Percentiles rank a stretch among this genome's conserved stretches.
Evolutionary conservation across 2,888 invertebrate species (phyloP).

Genomic region (Ametastegia equiseti): DNA sequence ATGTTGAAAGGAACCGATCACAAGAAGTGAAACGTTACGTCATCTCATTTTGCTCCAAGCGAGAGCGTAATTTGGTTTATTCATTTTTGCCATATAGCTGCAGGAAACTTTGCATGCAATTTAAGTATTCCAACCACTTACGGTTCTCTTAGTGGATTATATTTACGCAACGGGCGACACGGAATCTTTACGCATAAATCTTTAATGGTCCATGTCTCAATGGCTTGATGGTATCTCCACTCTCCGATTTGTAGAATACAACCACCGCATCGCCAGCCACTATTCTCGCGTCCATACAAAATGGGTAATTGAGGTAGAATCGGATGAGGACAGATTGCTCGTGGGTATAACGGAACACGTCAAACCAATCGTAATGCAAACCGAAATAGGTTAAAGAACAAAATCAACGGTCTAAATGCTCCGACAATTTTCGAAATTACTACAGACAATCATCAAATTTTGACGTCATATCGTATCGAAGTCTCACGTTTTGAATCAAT

Average conservation of each 20-base stretch:
- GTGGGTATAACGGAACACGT: conserved; percentile 7
- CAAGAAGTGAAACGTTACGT: too few relatives aligned
- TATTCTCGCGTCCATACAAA: conserved; percentile 27
- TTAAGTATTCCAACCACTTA: neutral
- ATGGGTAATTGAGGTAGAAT: conserved; percentile 38
- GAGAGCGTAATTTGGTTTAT: too few relatives aligned
- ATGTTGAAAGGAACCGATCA: too few relatives aligned
- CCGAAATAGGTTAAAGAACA: neutral
- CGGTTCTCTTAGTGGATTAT: neutral
- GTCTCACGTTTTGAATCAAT: too few relatives aligned
- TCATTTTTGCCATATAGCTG: too few relatives aligned
- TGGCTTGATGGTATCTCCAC: conserved; percentile 11
- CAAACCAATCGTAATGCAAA: neutral
- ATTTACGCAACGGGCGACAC: conserved; percentile 16
- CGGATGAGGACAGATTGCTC: conserved; percentile 9
- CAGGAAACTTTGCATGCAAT: neutral
- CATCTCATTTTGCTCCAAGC: too few relatives aligned
- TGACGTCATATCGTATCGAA: too few relatives aligned
- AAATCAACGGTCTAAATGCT: too few relatives aligned
- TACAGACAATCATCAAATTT: too few relatives aligned
- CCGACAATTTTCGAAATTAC: too few relatives aligned
- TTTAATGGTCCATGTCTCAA: conserved; percentile 39
- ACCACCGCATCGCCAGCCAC: too few relatives aligned
- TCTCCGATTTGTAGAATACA: neutral
- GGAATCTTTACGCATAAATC: conserved; percentile 33